Conservation (phyloP, 2,797 vertebrate genomes). For the Pagetopsis macropterus region DNA sequence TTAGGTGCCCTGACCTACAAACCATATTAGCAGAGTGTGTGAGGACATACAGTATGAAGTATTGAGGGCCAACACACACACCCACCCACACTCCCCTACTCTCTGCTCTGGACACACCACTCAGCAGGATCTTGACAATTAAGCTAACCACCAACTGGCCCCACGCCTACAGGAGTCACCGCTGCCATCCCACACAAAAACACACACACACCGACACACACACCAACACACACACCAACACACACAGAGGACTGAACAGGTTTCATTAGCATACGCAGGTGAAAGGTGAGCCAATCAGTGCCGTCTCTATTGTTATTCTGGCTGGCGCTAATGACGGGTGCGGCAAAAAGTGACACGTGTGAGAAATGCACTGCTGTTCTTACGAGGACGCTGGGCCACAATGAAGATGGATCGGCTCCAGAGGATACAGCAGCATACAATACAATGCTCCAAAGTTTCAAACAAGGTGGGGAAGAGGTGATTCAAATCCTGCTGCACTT, state of each 20-base stretch:
- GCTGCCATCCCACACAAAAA: constrained; percentile 24
- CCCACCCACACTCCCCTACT: constrained; percentile 10
- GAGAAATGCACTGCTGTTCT: constrained; percentile 67
- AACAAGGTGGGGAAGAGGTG: constrained; percentile 16
- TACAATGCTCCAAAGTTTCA: constrained; percentile 40
- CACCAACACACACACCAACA: constrained; percentile 29
- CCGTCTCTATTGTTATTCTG: constrained; percentile 60
- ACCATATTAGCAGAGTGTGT: constrained; percentile 39
- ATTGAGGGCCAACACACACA: constrained; percentile 2
- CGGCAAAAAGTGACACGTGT: constrained; percentile 65
- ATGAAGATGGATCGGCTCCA: constrained; percentile 62
- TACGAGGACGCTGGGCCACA: constrained; percentile 41
- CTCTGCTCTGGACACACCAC: constrained; percentile 65
- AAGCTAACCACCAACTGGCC: constrained; percentile 80
- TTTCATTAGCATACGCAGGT: constrained; percentile 81
- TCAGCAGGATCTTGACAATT: constrained; percentile 82
- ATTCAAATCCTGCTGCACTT: constrained; percentile 19
- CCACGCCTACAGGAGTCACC: constrained; percentile 47
- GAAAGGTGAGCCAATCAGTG: constrained; percentile 82
- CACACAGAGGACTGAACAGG: neutral
- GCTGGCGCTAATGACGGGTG: constrained; percentile 68
- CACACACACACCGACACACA: constrained; percentile 31
- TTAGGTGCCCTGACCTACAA: constrained; percentile 60
- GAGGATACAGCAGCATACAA: constrained; percentile 33
- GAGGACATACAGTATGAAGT: constrained; percentile 31